Evolutionary conservation across 2,888 invertebrate genomes (phyloP), one percentile per base, ranked within the genome.

Genomic region (Polylopha cassiicola): DNA sequence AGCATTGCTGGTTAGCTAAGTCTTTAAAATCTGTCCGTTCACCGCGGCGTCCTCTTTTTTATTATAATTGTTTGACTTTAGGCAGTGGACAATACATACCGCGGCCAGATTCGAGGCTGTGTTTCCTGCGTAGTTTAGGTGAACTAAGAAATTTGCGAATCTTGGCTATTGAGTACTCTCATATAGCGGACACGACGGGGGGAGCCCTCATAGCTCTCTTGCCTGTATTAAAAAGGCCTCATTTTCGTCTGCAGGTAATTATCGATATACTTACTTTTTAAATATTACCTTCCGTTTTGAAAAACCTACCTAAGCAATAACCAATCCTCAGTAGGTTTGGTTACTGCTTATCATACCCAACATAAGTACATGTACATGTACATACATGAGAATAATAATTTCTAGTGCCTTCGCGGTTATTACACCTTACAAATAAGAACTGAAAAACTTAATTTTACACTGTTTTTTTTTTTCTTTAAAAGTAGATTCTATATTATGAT

Each of bases 131-230:
- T 5, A 72, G 77, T 45, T 50, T 84, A 6, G 71, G 60, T 1
- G 55, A 58, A 41, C 44, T 84, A 32, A 59, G 39, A 8, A 70
- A 73, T 39, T 61, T 84, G 13, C 58, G 74, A 3, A 36, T 81
- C 3, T 58, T 84, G 1, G 81, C 79, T 1, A 39, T 84, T 17
- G 82, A 84, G 47, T 81, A 77, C 46, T 56, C 74, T 0, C 70
- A 81, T 45, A 46, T 84, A 4, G 81, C 81, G 1, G 84, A 84
- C 38, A 67, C 67, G 1, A 68, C 65, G 1, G 84, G 84, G 2
- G 55, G 47, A 1, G 73, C 77, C 0, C 46, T 84, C 1, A 30
- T 79, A 5, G 54, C 69, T 0, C 57, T 84, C 2, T 42, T 80
- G 23, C 72, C 81, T 0, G 53, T 82, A 0, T 37, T 84, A 13